These are phyloP conservation scores for Maniola jurtina DNA, from an alignment of 1,140 invertebrate species.

Conservation along the genomic window DNA sequence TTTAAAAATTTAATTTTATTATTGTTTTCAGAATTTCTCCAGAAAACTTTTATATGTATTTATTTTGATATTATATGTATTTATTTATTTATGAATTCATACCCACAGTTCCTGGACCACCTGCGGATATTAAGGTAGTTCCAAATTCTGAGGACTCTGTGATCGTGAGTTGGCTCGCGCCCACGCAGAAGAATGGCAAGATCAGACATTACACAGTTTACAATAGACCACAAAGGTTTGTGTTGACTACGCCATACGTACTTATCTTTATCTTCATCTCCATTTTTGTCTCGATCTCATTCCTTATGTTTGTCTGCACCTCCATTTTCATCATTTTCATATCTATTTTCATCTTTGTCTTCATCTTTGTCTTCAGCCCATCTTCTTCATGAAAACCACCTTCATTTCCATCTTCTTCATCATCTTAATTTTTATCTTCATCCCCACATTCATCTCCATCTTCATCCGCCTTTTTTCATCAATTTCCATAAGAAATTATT, in stretches of 20 bases:
- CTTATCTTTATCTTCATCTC: background rate
- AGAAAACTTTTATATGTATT: background rate
- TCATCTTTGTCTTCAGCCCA: no score
- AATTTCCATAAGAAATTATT: no score
- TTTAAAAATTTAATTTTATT: no score
- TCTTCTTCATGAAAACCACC: no score
- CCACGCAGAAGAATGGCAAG: slow-evolving; percentile 87
- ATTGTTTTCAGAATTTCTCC: background rate
- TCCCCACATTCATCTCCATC: no score
- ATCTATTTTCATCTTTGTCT: no score
- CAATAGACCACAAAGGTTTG: slow-evolving; percentile 81
- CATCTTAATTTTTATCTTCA: no score
- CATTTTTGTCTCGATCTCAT: background rate
- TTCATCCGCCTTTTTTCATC: no score
- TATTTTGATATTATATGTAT: no score
- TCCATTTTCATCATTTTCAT: background rate
- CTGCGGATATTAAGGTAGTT: slow-evolving; percentile 90
- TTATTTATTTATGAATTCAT: background rate
- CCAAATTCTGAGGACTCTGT: slow-evolving; percentile 88
- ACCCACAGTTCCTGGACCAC: slow-evolving; percentile 80
- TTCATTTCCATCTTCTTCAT: no score
- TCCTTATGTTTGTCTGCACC: background rate
- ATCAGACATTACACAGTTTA: slow-evolving; percentile 92
- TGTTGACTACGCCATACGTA: background rate
- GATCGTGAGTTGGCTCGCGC: slow-evolving; percentile 90